Evolutionary conservation across 2,797 vertebrate genomes (phyloP).

Genomic region (Sternarchorhynchus goeldii): DNA sequence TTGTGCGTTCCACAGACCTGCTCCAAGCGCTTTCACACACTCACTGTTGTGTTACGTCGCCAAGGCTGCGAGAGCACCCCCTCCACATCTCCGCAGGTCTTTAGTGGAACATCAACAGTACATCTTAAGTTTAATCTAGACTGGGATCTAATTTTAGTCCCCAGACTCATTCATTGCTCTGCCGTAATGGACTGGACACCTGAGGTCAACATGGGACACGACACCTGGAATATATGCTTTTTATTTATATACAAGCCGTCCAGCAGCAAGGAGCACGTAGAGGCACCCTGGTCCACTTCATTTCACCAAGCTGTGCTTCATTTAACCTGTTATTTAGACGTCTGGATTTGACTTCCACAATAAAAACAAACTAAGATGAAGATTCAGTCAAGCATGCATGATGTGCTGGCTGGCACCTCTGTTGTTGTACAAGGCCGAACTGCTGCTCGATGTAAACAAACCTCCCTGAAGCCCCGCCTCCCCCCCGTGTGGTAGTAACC

Average conservation of each 20-base stretch:
- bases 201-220: slow-evolving; percentile 17
- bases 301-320: slow-evolving; percentile 18
- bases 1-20: too few species aligned
- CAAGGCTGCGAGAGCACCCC: background rate
- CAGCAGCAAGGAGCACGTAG: slow-evolving; percentile 31
- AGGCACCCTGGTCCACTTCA: slow-evolving; percentile 32
- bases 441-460: slow-evolving; percentile 60
- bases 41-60: background rate
- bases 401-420: slow-evolving; percentile 42
- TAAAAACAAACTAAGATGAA: slow-evolving; percentile 61
- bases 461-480: too few species aligned
- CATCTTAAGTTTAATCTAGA: slow-evolving; percentile 22
- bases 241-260: slow-evolving; percentile 13
- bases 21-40: background rate
- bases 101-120: background rate
- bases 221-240: slow-evolving; percentile 30
- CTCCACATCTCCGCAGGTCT: slow-evolving; percentile 10
- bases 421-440: slow-evolving; percentile 53
- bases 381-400: slow-evolving; percentile 45
- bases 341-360: slow-evolving; percentile 62
- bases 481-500: slow-evolving; percentile 43
- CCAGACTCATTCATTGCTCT: slow-evolving; percentile 39
- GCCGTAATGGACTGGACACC: slow-evolving; percentile 9
- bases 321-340: slow-evolving; percentile 51
- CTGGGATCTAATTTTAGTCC: slow-evolving; percentile 43